These are phyloP conservation scores for Hiodon alosoides DNA, from an alignment of 2,113 vertebrate species.

Conservation along the genomic window DNA sequence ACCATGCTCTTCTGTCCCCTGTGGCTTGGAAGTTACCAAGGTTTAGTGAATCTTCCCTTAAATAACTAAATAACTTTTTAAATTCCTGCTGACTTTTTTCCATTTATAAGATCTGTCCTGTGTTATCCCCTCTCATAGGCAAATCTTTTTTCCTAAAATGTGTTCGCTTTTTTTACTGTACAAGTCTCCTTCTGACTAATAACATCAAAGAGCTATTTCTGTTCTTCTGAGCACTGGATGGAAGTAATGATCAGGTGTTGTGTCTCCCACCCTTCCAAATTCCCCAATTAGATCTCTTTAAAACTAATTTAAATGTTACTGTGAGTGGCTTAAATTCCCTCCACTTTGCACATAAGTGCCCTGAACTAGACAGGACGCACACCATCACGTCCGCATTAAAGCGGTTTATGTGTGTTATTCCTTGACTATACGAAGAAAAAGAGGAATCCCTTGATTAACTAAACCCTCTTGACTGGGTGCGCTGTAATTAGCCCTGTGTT, in stretches of 20 bases:
- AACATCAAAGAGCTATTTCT: conserved; percentile 44
- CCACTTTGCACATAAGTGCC: conserved; percentile 56
- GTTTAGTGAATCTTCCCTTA: conserved; percentile 36
- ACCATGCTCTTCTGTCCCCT: conserved; percentile 38
- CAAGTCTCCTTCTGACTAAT: conserved; percentile 53
- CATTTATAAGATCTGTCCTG: conserved; percentile 39
- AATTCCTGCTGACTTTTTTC: conserved; percentile 32
- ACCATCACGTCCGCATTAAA: conserved; percentile 68
- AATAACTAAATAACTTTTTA: conserved; percentile 40
- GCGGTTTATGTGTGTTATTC: conserved; percentile 71
- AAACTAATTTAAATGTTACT: conserved; percentile 58
- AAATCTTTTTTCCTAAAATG: conserved; percentile 49
- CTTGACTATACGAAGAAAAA: conserved; percentile 60
- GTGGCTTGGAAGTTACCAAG: conserved; percentile 51
- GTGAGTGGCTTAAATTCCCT: conserved; percentile 66
- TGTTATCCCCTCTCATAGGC: conserved; percentile 56
- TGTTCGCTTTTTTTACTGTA: conserved; percentile 39
- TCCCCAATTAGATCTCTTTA: conserved; percentile 68
- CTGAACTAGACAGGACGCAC: conserved; percentile 55
- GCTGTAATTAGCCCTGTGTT: conserved; percentile 66
- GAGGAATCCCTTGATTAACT: conserved; percentile 67
- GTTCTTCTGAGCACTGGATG: conserved; percentile 48
- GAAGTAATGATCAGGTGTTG: conserved; percentile 66
- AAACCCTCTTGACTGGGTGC: conserved; percentile 70
- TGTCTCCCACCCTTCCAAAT: conserved; percentile 54